A percentile compares a stretch with the other conserved stretches of the same genome.
Conservation (phyloP, 1,140 invertebrate genomes). For the Apis dorsata region DNA sequence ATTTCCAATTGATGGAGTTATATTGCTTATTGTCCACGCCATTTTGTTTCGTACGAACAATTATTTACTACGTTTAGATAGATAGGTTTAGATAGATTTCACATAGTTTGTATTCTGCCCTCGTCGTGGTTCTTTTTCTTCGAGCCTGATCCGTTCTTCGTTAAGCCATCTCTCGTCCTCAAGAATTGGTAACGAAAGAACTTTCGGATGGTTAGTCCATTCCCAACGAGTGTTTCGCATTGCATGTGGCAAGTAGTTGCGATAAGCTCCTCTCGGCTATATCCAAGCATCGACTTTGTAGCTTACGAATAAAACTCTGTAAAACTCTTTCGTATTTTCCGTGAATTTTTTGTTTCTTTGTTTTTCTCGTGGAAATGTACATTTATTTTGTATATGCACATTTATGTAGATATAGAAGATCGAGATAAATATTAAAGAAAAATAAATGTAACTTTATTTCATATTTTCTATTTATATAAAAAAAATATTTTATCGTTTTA, state of each 20-base stretch:
- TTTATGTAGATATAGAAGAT: too few species aligned
- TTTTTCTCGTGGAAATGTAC: background rate
- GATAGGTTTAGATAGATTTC: background rate
- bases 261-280: conserved; percentile 43
- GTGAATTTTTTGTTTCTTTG: background rate
- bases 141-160: background rate
- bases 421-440: too few species aligned
- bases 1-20: too few species aligned
- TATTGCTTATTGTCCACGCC: too few species aligned
- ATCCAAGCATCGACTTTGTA: conserved; percentile 14
- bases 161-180: background rate
- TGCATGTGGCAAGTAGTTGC: conserved; percentile 28
- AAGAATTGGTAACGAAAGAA: conserved; percentile 45
- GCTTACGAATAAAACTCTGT: conserved; percentile 11
- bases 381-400: background rate
- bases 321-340: background rate
- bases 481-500: too few species aligned
- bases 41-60: too few species aligned
- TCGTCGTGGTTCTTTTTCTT: background rate
- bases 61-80: too few species aligned
- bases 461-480: too few species aligned
- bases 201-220: conserved; percentile 41
- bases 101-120: conserved; percentile 21
- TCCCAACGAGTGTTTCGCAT: conserved; percentile 24
- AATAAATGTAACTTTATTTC: too few species aligned